These are phyloP conservation scores for Acanthoscelides obtectus DNA, from an alignment of 2,888 invertebrate species.

Conservation along the genomic window DNA sequence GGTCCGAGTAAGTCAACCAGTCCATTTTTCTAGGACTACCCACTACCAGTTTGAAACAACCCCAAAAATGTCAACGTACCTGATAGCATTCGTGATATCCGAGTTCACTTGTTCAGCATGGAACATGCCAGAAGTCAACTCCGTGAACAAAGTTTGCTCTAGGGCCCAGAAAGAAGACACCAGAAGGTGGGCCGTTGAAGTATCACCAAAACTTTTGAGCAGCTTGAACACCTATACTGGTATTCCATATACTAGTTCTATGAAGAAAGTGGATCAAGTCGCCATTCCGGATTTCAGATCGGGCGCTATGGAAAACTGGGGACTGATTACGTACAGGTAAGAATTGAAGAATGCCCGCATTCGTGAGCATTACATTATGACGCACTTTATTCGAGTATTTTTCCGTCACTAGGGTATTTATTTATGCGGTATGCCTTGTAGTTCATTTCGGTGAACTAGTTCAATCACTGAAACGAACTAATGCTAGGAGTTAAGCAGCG, in stretches of 20 bases:
- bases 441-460: too few relatives aligned
- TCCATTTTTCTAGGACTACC: constrained; percentile 7
- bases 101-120: constrained; percentile 55
- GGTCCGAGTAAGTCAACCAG: too few relatives aligned
- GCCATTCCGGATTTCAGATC: constrained; percentile 79
- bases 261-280: constrained; percentile 77
- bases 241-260: constrained; percentile 39
- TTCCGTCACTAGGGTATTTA: too few relatives aligned
- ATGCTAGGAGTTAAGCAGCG: too few relatives aligned
- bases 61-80: constrained; percentile 75
- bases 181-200: constrained; percentile 22
- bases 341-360: too few relatives aligned
- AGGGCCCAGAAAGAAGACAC: constrained; percentile 13
- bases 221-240: constrained; percentile 24
- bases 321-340: constrained; percentile 74
- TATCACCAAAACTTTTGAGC: constrained; percentile 21
- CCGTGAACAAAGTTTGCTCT: constrained; percentile 21
- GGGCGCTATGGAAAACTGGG: constrained; percentile 93
- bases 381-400: too few relatives aligned
- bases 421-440: too few relatives aligned
- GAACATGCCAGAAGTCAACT: neutral
- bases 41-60: constrained; percentile 41
- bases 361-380: too few relatives aligned
- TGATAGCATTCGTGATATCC: constrained; percentile 79
- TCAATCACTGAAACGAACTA: too few relatives aligned